Conservation (phyloP, 2,113 vertebrate genomes). For the Coryphaenoides rupestris region DNA sequence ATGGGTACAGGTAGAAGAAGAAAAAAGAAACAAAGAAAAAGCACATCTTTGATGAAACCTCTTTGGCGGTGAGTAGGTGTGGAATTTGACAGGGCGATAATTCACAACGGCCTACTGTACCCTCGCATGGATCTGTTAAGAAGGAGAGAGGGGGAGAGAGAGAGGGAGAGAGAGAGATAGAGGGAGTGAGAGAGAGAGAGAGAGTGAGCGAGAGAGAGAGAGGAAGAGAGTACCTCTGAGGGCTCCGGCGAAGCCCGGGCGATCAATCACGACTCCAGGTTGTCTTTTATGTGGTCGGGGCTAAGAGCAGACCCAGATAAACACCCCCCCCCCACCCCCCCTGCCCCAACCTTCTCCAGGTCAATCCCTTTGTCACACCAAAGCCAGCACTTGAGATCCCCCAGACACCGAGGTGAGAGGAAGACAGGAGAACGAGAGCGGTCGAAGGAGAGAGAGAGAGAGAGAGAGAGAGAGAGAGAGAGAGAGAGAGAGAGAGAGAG, state of each 20-base stretch:
- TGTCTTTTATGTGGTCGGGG: slow-evolving; percentile 59
- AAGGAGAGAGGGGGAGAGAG: not conserved
- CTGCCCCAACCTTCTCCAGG: slow-evolving; percentile 39
- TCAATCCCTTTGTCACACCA: slow-evolving; percentile 41
- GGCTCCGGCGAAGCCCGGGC: slow-evolving; percentile 34
- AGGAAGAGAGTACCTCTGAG: slow-evolving; percentile 39
- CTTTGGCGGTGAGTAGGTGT: slow-evolving; percentile 49
- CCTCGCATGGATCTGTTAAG: slow-evolving; percentile 53
- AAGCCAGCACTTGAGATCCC: slow-evolving; percentile 30
- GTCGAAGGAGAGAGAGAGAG: slow-evolving; percentile 14
- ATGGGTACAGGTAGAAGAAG: not conserved
- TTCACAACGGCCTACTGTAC: slow-evolving; percentile 54
- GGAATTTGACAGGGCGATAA: slow-evolving; percentile 62
- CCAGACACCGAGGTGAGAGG: slow-evolving; percentile 45
- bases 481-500: slow-evolving; percentile 2
- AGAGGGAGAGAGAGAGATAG: slow-evolving; percentile 7
- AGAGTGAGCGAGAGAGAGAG: slow-evolving; percentile 22
- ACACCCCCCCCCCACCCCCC: slow-evolving; percentile 54
- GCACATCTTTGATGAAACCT: slow-evolving; percentile 7
- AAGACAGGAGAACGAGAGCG: not conserved
- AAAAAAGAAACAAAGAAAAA: not conserved
- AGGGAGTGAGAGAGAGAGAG: no score
- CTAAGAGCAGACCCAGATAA: slow-evolving; percentile 62
- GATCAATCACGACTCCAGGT: slow-evolving; percentile 48
- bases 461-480: not conserved